Conservation (phyloP, 1,140 invertebrate species). For the Orussus abietinus region DNA sequence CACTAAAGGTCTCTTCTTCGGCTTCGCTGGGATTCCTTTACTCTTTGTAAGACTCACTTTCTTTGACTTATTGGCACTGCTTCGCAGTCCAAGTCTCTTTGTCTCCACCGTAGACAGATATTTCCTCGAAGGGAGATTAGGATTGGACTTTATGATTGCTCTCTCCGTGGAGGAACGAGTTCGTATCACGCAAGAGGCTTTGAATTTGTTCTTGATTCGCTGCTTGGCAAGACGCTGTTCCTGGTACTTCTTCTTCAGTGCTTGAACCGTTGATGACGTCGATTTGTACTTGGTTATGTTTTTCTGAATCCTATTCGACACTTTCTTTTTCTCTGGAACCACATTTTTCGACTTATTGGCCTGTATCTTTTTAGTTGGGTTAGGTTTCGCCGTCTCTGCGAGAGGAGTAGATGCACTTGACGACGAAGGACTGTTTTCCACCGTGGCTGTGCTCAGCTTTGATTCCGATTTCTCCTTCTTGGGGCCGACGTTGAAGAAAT, state of each 20-base stretch:
- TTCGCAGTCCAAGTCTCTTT: conserved; percentile 42
- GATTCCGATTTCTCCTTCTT: conserved; percentile 41
- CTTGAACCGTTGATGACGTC: conserved; percentile 55
- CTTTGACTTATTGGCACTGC: conserved; percentile 32
- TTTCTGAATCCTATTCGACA: conserved; percentile 22
- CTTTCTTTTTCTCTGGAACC: conserved; percentile 28
- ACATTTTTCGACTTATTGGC: conserved; percentile 29
- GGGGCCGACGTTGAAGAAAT: conserved; percentile 65
- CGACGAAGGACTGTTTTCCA: conserved; percentile 18
- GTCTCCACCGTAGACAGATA: conserved; percentile 33
- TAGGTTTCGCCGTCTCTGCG: background rate
- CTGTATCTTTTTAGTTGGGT: conserved; percentile 21
- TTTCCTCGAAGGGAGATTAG: conserved; percentile 32
- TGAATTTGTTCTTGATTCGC: conserved; percentile 43
- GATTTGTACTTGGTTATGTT: conserved; percentile 38
- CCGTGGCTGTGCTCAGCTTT: conserved; percentile 24
- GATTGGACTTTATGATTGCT: conserved; percentile 26
- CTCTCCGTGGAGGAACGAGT: conserved; percentile 41
- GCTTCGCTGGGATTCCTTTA: conserved; percentile 27
- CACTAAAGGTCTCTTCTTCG: conserved; percentile 18
- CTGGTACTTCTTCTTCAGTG: conserved; percentile 64
- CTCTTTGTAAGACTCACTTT: conserved; percentile 27
- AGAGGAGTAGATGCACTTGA: conserved; percentile 23
- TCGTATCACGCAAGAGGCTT: conserved; percentile 40
- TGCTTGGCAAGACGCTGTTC: conserved; percentile 61